Evolutionary conservation across 2,113 vertebrate genomes (phyloP), one percentile per base, ranked within the genome.

Genomic region (Calyptomena viridis): DNA sequence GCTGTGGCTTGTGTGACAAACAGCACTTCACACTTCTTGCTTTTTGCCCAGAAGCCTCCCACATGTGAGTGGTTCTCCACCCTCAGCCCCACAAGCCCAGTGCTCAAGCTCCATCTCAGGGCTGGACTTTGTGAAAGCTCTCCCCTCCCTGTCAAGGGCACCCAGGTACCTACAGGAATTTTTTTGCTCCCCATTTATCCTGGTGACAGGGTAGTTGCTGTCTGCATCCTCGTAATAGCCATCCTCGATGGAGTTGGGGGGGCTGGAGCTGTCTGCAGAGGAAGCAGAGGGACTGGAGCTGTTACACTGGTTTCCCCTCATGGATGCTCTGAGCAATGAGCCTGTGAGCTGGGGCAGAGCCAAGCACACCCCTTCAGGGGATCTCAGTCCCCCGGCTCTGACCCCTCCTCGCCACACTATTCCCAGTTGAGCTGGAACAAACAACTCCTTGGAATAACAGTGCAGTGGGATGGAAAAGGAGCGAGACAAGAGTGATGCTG

Each of bases 141-240:
- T 83, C 17, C 73, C 27, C 24, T 84, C 30, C 42, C 46, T 13
- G 1, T 2, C 0, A 2, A 64, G 37, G 33, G 9, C 39, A 68
- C 21, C 16, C 2, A 0, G 27, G 50, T 92, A 97, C 98, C 97
- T 97, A 99, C 99, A 99, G 59, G 99, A 99, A 90, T 94, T 98
- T 95, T 99, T 99, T 40, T 98, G 98, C 50, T 98, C 98, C 47
- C 99, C 99, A 0, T 99, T 99, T 44, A 99, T 98, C 92, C 97
- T 98, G 81, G 99, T 99, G n/a, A 96, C 77, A 0, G 99, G 99
- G 93, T 99, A 99, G 97, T 98, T 99, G 96, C 98, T 98, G 95
- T 99, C 99, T 42, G 99, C 99, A 33, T 99, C 99, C 96, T 99
- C 99, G 1, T 99, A 99, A 95, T 99, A 99, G 44, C 98, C 98